Percentiles rank a stretch among this genome's conserved stretches.
Conservation (phyloP, 2,888 invertebrate genomes). For the Cephus pygmeus region DNA sequence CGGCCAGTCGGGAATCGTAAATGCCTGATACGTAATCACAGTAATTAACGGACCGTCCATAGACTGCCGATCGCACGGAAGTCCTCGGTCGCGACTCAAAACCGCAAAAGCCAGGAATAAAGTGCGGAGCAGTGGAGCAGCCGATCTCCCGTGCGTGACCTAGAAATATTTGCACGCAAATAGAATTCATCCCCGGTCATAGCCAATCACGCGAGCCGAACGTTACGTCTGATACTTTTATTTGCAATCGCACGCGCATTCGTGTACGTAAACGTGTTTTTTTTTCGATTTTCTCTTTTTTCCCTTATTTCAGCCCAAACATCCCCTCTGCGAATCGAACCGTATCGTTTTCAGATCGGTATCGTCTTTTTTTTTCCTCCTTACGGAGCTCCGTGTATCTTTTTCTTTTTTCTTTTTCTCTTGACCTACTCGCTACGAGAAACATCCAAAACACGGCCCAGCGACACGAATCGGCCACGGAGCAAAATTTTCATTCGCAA, state of each 20-base stretch:
- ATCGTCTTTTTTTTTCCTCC: not conserved
- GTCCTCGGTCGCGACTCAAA: not conserved
- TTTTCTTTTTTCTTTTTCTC: not conserved
- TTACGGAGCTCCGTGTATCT: not conserved
- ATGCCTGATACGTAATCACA: not conserved
- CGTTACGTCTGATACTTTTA: not conserved
- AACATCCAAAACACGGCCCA: not conserved
- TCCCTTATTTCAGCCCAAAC: not conserved
- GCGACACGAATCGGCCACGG: not conserved
- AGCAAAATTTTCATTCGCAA: not conserved
- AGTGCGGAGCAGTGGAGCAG: not conserved
- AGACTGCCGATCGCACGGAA: not conserved
- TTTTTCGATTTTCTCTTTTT: not conserved
- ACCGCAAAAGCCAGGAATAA: not conserved
- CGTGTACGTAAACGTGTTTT: not conserved
- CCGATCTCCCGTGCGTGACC: not conserved
- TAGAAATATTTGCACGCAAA: not conserved
- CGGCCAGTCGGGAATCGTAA: not conserved
- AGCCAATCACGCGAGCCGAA: not conserved
- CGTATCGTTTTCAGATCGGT: not conserved
- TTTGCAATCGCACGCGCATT: not conserved
- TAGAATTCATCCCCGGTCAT: not conserved
- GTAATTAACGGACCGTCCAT: not conserved
- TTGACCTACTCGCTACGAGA: not conserved
- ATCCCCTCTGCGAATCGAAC: not conserved